Base-by-base conservation (phyloP, 2,888 invertebrate genomes). In the Meloe dianella region DNA sequence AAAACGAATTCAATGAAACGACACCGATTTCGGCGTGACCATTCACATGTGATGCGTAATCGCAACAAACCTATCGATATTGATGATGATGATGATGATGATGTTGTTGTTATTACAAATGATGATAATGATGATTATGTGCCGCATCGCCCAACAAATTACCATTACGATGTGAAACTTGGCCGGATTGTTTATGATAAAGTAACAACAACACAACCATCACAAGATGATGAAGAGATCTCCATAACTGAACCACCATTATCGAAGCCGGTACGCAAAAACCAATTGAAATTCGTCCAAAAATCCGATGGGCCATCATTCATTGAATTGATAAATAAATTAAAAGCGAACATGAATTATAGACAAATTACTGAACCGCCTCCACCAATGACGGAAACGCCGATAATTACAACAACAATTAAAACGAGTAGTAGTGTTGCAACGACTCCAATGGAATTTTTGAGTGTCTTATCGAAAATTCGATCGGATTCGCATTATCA, bases 151-250 rank as follows among this genome's bases (percentile, higher is more conserved):
- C 77, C 79, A 6, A 79, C 75, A 65, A 83, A 80, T 70, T 84
- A 79, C 66, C 80, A 82, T 67, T 84, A 83, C 69, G 83, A 84
- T 65, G 81, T 80, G 58, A 79, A 81, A 72, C 80, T 78, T 14
- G 78, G 78, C 2, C 75, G 75, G 68, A 83, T 84, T 35, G 73
- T 84, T 41, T 84, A 84, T 63, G 78, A 81, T 58, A 76, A 78
- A 38, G 71, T 66, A 9, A 64, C 67, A 38, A 71, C 66, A 9
- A 64, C 67, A 47, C 32, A 59, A 60, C 38, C 70, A 65, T 54
- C 66, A 24, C 54, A 72, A 63, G 62, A 68, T 63, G 63, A 73
- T 30, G 75, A 76, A 29, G 70, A 71, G 20, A 72, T 77, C 30
- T 79, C 79, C 69, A 72, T 74, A n/a, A 71, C 67, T 9, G 74